Conservation (phyloP, 2,888 invertebrate genomes). For the Ametastegia equiseti region DNA sequence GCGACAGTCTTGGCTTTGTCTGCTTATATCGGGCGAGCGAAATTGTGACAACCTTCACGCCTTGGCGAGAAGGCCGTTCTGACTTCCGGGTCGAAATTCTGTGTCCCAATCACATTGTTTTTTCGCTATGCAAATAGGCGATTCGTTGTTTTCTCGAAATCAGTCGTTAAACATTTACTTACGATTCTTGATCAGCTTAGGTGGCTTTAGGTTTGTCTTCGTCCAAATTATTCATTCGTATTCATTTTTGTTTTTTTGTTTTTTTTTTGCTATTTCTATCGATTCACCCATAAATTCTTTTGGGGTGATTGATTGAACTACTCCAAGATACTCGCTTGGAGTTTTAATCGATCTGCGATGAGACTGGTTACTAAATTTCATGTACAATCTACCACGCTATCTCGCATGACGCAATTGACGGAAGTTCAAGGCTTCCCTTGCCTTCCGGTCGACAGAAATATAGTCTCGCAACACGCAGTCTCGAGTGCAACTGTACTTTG, state of each 20-base stretch:
- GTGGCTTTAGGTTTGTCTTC: background rate
- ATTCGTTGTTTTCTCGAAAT: background rate
- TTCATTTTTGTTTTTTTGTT: background rate
- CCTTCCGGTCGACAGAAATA: constrained; percentile 23
- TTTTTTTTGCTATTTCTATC: background rate
- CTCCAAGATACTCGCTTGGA: background rate
- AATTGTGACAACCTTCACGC: constrained; percentile 38
- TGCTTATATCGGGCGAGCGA: background rate
- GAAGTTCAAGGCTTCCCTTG: constrained; percentile 17
- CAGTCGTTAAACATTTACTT: background rate
- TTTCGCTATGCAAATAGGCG: background rate
- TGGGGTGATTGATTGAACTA: background rate
- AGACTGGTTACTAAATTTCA: background rate
- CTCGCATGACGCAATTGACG: constrained; percentile 8
- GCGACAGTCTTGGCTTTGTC: background rate
- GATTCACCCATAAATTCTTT: background rate
- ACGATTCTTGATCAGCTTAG: background rate
- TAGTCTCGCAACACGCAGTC: background rate
- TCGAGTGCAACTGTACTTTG: background rate
- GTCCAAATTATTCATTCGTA: background rate
- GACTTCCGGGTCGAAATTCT: constrained; percentile 24
- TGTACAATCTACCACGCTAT: background rate
- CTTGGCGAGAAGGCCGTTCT: constrained; percentile 3
- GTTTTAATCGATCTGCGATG: background rate
- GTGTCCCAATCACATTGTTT: background rate